These are phyloP conservation scores for Drosophila vallismaia DNA, from an alignment of 2,888 invertebrate species.

Conservation along the genomic window DNA sequence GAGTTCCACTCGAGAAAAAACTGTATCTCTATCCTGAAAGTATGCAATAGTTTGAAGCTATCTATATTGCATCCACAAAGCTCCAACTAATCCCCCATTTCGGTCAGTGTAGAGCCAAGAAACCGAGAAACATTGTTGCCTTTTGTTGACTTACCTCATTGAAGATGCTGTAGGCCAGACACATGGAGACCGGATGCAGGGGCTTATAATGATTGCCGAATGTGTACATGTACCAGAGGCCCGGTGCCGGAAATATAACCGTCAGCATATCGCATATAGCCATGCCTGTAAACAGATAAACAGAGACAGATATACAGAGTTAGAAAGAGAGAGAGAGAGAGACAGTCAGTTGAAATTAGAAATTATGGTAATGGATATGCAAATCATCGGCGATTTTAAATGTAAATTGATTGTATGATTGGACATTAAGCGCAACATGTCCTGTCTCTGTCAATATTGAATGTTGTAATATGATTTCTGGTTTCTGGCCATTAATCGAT, in stretches of 20 bases:
- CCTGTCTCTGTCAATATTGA: background rate
- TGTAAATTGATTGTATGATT: slow-evolving; percentile 26
- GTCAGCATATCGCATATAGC: slow-evolving; percentile 97
- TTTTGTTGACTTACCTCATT: slow-evolving; percentile 87
- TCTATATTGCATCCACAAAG: background rate
- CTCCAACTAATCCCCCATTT: background rate
- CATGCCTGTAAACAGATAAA: slow-evolving; percentile 90
- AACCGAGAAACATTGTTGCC: background rate
- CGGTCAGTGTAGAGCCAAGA: background rate
- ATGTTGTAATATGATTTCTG: background rate
- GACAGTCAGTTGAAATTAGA: background rate
- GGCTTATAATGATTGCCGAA: slow-evolving; percentile 94
- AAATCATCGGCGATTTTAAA: slow-evolving; percentile 19
- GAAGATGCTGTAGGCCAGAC: slow-evolving; percentile 92
- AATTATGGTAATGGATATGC: slow-evolving; percentile 36
- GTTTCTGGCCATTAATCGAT: background rate
- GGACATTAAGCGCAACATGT: background rate
- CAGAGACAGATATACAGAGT: background rate
- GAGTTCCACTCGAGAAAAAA: background rate
- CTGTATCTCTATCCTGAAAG: background rate
- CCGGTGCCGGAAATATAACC: slow-evolving; percentile 94
- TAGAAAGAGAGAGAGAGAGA: background rate
- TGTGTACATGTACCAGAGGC: slow-evolving; percentile 96
- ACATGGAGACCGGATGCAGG: slow-evolving; percentile 89
- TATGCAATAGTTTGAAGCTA: background rate